Base-by-base conservation (phyloP, 2,888 invertebrate species). In the Geotrupes spiniger region DNA sequence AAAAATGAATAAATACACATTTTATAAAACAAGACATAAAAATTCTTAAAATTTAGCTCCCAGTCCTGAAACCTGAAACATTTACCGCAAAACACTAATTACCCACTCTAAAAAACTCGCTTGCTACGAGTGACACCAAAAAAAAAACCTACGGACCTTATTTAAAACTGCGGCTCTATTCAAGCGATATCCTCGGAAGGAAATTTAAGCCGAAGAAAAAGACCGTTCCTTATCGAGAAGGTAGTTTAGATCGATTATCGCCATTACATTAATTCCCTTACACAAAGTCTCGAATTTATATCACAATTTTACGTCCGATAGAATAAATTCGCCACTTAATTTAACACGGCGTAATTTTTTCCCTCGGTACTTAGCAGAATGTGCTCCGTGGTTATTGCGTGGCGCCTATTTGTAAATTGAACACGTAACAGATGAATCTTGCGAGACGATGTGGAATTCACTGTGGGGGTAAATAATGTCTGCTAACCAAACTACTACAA, bases 351-450 rank as follows among this genome's bases (percentile, higher is more conserved):
- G n/a, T n/a, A n/a, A n/a, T n/a, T n/a, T n/a, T n/a, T n/a, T n/a
- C n/a, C n/a, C n/a, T n/a, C n/a, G n/a, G n/a, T n/a, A n/a, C n/a
- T n/a, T n/a, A n/a, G n/a, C n/a, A n/a, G n/a, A n/a, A n/a, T n/a
- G n/a, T n/a, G n/a, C n/a, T n/a, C n/a, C n/a, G n/a, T n/a, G n/a
- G n/a, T n/a, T n/a, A n/a, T n/a, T n/a, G n/a, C n/a, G n/a, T n/a
- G n/a, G n/a, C n/a, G n/a, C n/a, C n/a, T n/a, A 45, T 37, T 45
- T 45, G 45, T 45, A 45, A 10, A 16, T 29, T n/a, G 11, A 29
- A 45, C 45, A 45, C 45, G 45, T 45, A 45, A 37, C 33, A 10
- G 33, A 33, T 33, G 11, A 33, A 33, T 33, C 33, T 33, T 33
- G 33, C 14, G 33, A 33, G 15, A 33, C 33, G 33, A 12, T 33